A percentile compares a stretch with the other conserved stretches of the same genome.
Evolutionary conservation across 2,113 vertebrate species (phyloP).

Genomic region (Pomatostomus ruficeps): DNA sequence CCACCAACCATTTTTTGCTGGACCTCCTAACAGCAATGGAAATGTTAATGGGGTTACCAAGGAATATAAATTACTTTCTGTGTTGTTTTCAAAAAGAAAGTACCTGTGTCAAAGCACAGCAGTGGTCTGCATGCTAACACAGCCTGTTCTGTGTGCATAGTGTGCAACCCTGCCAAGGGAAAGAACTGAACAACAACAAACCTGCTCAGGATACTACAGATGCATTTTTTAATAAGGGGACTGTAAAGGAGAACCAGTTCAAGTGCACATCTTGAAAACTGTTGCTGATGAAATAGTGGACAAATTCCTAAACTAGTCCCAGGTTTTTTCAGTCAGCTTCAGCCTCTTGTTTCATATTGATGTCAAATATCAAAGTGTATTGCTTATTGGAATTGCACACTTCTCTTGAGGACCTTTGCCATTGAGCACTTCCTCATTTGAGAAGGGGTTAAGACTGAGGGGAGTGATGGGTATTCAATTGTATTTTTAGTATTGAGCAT

Average conservation of each 20-base stretch:
- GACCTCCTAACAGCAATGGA: not conserved
- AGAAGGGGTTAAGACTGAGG: not conserved
- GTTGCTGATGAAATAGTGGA: not conserved
- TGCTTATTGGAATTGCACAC: not conserved
- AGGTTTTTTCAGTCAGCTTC: not conserved
- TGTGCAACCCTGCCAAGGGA: not conserved
- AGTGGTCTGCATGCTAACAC: not conserved
- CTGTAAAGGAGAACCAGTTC: not conserved
- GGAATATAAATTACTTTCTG: not conserved
- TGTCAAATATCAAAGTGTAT: not conserved
- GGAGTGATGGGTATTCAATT: not conserved
- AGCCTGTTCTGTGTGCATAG: not conserved
- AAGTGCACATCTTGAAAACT: not conserved
- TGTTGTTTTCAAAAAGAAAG: not conserved
- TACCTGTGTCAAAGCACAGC: not conserved
- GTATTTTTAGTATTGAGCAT: not conserved
- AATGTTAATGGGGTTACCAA: not conserved
- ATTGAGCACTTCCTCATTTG: not conserved
- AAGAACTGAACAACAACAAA: not conserved
- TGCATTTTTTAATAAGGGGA: fast-evolving
- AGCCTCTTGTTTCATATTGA: not conserved
- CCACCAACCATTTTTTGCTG: not conserved
- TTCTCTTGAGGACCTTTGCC: not conserved
- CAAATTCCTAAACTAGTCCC: not conserved
- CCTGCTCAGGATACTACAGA: not conserved